These are phyloP conservation scores for Colossoma macropomum DNA, from an alignment of 2,113 vertebrate genomes.

Conservation along the genomic window DNA sequence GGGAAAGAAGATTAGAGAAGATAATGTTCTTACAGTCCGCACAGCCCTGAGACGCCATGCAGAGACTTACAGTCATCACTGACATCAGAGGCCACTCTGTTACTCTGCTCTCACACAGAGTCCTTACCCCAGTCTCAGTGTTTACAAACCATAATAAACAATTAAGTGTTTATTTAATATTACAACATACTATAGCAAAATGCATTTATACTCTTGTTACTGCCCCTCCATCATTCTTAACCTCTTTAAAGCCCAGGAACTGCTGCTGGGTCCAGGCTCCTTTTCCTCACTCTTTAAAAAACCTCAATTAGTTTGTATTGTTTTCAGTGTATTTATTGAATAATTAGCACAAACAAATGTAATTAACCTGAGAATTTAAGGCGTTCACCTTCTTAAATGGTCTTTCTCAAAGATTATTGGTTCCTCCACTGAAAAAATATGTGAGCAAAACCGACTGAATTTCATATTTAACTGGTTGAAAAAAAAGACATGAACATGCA, in stretches of 20 bases:
- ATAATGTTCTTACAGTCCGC: slow-evolving; percentile 77
- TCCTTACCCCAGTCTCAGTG: background rate
- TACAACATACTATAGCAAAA: background rate
- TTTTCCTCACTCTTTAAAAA: background rate
- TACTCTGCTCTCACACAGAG: background rate
- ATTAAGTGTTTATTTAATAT: background rate
- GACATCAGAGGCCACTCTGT: slow-evolving; percentile 28
- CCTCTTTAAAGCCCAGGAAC: background rate
- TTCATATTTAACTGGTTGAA: too few species aligned
- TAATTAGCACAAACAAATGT: too few species aligned
- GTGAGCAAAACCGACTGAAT: too few species aligned
- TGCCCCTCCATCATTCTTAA: background rate
- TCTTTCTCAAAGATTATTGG: too few species aligned
- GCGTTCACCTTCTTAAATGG: too few species aligned
- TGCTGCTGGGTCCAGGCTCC: background rate
- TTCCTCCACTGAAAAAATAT: too few species aligned
- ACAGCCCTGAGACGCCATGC: slow-evolving; percentile 24
- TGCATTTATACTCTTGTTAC: background rate
- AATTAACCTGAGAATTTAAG: too few species aligned
- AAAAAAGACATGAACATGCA: too few species aligned
- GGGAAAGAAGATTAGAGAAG: slow-evolving; percentile 80
- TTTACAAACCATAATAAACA: background rate
- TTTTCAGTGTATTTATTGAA: too few species aligned
- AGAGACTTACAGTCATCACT: slow-evolving; percentile 22
- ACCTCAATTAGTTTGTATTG: too few species aligned